A percentile compares a stretch with the other conserved stretches of the same genome.
Evolutionary conservation across 2,113 vertebrate genomes (phyloP).

Genomic region (Redunca redunca): DNA sequence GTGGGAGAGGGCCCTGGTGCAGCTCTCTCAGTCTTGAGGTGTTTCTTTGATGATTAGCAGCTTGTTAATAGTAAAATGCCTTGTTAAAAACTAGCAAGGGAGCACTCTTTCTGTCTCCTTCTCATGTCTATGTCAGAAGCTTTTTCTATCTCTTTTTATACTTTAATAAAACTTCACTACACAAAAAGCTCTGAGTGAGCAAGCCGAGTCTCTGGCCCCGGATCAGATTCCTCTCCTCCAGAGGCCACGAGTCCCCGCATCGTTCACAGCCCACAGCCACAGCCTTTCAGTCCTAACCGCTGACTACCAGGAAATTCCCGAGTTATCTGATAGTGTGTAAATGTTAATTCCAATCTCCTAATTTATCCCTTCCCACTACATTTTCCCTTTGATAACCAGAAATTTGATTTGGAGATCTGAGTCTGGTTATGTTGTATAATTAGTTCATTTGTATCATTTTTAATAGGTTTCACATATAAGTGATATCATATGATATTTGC

Average conservation of each 20-base stretch:
- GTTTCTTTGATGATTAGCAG: not conserved
- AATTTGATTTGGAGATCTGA: not conserved
- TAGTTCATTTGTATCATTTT: not conserved
- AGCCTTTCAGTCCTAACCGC: not conserved
- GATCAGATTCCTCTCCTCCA: not conserved
- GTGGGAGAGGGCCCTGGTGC: not conserved
- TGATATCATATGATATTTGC: not conserved
- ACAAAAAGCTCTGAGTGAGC: not conserved
- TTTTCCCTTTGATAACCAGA: not conserved
- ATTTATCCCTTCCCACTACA: not conserved
- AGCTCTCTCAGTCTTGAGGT: not conserved
- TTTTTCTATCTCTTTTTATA: not conserved
- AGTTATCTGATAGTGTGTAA: not conserved
- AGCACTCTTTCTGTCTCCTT: not conserved
- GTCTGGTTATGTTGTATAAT: not conserved
- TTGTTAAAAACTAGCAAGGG: not conserved
- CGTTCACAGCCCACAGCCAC: fast-evolving
- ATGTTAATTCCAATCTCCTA: not conserved
- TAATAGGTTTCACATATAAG: not conserved
- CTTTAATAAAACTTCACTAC: not conserved
- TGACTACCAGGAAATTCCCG: not conserved
- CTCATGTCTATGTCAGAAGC: not conserved
- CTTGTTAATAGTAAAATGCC: not conserved
- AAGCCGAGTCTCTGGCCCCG: not conserved
- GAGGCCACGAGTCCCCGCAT: fast-evolving